phyloP scores from a whole-genome alignment of 2,888 invertebrate species.

The Leptothorax acervorum region DNA sequence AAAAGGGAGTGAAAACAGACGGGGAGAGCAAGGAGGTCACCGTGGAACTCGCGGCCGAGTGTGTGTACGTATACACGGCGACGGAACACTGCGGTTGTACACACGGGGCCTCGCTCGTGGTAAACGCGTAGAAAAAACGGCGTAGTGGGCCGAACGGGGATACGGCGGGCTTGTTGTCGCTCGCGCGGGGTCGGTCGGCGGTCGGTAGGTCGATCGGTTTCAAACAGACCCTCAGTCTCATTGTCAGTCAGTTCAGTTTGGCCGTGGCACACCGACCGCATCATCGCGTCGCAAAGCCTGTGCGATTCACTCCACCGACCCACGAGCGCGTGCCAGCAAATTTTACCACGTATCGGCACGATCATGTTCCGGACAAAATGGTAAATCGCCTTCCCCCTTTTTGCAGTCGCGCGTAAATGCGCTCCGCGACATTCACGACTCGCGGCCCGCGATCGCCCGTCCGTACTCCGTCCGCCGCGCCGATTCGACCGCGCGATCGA shows the following conservation, averaged over 20 bases:
- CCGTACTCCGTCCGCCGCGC: neutral
- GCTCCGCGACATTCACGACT: too few relatives aligned
- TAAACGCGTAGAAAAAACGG: slow-evolving; percentile 55
- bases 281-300: neutral
- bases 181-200: neutral
- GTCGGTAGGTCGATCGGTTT: neutral
- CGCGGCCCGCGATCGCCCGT: neutral
- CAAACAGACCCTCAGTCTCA: neutral
- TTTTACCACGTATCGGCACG: slow-evolving; percentile 39
- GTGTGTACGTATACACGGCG: slow-evolving; percentile 69
- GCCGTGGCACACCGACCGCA: too few relatives aligned
- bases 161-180: slow-evolving; percentile 16
- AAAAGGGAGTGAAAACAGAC: slow-evolving; percentile 57
- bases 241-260: neutral
- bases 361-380: slow-evolving; percentile 82
- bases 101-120: slow-evolving; percentile 14
- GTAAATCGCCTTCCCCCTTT: slow-evolving; percentile 70
- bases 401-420: neutral
- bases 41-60: slow-evolving; percentile 68
- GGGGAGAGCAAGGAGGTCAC: slow-evolving; percentile 77
- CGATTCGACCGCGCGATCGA: too few relatives aligned
- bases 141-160: too few relatives aligned
- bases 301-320: neutral
- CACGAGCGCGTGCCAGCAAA: too few relatives aligned
- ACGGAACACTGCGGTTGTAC: slow-evolving; percentile 24